Conservation (phyloP, 2,888 invertebrate species). For the Ormyrus nitidulus region DNA sequence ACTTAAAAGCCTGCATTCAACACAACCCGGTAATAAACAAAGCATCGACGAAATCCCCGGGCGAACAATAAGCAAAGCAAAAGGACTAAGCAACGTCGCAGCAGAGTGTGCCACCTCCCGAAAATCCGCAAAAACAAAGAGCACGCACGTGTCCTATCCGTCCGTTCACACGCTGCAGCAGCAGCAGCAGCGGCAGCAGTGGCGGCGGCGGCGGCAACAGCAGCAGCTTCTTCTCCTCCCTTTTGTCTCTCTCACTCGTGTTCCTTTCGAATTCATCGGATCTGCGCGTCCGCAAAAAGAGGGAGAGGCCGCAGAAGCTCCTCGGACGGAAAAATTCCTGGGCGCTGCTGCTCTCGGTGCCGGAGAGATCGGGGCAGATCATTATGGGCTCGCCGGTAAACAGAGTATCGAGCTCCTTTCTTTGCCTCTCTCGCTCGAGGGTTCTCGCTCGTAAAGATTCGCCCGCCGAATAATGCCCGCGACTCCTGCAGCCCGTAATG, state of each 20-base stretch:
- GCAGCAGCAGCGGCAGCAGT: not conserved
- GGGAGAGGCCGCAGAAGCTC: constrained; percentile 36
- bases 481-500: constrained; percentile 70
- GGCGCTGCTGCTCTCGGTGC: constrained; percentile 55
- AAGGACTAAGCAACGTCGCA: too few species aligned
- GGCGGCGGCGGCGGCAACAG: too few species aligned
- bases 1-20: too few species aligned
- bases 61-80: too few species aligned
- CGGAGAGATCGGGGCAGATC: constrained; percentile 71
- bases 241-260: constrained; percentile 14
- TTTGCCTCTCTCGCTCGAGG: not conserved
- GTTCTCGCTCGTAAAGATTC: constrained; percentile 73
- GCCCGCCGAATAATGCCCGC: constrained; percentile 71
- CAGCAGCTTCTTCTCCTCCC: constrained; percentile 8
- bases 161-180: constrained; percentile 26
- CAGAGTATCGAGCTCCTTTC: constrained; percentile 59
- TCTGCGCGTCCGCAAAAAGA: constrained; percentile 35
- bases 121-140: not conserved
- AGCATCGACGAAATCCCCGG: not conserved
- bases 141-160: constrained; percentile 25
- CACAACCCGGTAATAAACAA: too few species aligned
- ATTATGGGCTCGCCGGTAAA: constrained; percentile 67
- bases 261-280: constrained; percentile 24
- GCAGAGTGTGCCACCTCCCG: too few species aligned
- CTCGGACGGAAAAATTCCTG: constrained; percentile 66